Evolutionary conservation across 2,888 invertebrate species (phyloP), one percentile per base, ranked within the genome.

Genomic region (Tenthredo amoena): DNA sequence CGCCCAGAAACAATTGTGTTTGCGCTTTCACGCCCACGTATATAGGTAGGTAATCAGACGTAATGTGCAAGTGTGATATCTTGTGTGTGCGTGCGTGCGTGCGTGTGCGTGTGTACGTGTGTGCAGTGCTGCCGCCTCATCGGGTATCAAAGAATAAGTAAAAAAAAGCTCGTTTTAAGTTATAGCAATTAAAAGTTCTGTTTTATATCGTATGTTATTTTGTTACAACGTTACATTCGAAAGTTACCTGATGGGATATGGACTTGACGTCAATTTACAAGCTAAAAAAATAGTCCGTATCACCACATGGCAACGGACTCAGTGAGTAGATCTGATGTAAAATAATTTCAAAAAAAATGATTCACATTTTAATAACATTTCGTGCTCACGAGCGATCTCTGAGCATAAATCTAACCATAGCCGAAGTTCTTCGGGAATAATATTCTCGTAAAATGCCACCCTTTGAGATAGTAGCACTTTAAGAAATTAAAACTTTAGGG

Each of bases 1-100:
- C 62, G 40, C 21, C 62, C 58, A 40, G 40, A 40, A 40, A 50
- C n/a, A 40, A 40, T 62, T 62, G 40, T 50, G 50, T 62, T 40
- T 81, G 21, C 58, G 81, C 58, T 81, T 81, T 58, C 58, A 62
- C 81, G 58, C 58, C 81, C n/a, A 21, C 15, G 72, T 21, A 21
- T 21, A 12, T 43, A 74, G 21, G 43, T 74, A 37, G 71, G 79
- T 76, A 76, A 76, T 76, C 21, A 40, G 40, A 72, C 72, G n/a
- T 72, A n/a, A 55, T 72, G 68, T 34, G 34, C 71, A 34, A 43
- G 47, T 47, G 26, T 47, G 40, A 43, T 43, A 43, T 74, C 12
- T 47, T 47, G 12, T 4, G 12, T 47, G 47, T 40, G 0, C 9
- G 40, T 7, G 9, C 2, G 10, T 47, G 12, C 4, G 2, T 15